Conservation (phyloP, 2,113 vertebrate genomes). For the Melanerpes aurifrons region DNA sequence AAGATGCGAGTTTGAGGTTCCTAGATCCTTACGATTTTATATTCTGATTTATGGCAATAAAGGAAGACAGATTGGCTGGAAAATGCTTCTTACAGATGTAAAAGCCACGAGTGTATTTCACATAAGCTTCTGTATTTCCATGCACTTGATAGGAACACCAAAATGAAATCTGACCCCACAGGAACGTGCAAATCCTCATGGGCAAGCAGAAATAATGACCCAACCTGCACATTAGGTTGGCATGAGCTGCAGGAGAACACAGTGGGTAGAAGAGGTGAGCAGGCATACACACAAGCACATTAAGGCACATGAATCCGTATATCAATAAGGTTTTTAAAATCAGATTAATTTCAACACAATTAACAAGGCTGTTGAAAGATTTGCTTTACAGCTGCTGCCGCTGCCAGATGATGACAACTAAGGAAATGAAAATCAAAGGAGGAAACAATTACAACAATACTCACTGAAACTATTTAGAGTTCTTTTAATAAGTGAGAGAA, state of each 20-base stretch:
- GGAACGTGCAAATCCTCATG: not conserved
- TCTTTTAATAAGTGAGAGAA: constrained; percentile 67
- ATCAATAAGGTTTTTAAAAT: constrained; percentile 66
- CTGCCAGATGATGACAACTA: constrained; percentile 74
- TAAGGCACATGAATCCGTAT: not conserved
- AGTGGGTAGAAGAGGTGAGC: not conserved
- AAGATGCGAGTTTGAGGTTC: not conserved
- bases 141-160: not conserved
- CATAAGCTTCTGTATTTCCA: not conserved
- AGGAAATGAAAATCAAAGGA: constrained; percentile 79
- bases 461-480: constrained; percentile 70
- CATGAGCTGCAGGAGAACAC: not conserved
- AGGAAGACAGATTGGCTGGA: not conserved
- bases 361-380: constrained; percentile 73
- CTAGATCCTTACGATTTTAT: not conserved
- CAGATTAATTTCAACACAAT: constrained; percentile 74
- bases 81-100: not conserved
- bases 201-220: not conserved
- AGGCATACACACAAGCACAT: not conserved
- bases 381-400: constrained; percentile 69
- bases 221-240: not conserved
- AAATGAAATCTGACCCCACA: not conserved
- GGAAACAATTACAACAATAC: constrained; percentile 78
- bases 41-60: not conserved
- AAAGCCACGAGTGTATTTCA: not conserved